Conservation (phyloP, 2,113 vertebrate genomes). For the Shinisaurus crocodilurus region DNA sequence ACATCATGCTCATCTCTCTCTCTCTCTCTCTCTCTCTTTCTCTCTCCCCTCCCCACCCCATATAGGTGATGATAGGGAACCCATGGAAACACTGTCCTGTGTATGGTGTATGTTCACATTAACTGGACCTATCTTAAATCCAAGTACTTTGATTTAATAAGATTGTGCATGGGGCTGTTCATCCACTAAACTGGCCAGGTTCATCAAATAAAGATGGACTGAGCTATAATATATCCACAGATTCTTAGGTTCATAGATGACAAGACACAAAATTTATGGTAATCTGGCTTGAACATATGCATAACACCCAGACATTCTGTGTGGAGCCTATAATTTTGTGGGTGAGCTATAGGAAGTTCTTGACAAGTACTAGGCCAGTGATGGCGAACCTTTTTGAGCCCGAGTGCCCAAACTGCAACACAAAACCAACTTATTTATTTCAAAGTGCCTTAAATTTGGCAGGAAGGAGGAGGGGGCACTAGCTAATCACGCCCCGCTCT, state of each 20-base stretch:
- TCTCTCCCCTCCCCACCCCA: not conserved
- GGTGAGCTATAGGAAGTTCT: not conserved
- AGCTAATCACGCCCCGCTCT: too few relatives aligned
- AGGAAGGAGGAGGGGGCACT: too few relatives aligned
- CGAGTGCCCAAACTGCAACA: too few relatives aligned
- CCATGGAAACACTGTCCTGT: not conserved
- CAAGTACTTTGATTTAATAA: not conserved
- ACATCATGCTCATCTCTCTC: not conserved
- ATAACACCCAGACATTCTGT: not conserved
- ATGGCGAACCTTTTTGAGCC: too few relatives aligned
- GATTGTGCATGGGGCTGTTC: not conserved
- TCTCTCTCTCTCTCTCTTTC: too few relatives aligned
- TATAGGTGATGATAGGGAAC: not conserved
- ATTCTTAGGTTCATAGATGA: not conserved
- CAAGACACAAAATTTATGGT: not conserved
- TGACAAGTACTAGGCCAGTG: too few relatives aligned
- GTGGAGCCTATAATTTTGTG: not conserved
- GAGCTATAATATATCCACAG: not conserved
- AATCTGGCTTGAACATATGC: not conserved
- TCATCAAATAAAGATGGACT: not conserved
- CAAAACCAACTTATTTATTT: too few relatives aligned
- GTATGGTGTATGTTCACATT: not conserved
- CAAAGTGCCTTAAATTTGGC: too few relatives aligned
- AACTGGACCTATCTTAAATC: not conserved
- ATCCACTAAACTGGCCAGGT: not conserved